phyloP scores from a whole-genome alignment of 2,113 vertebrate species.

The Myrmecophaga tridactyla region DNA sequence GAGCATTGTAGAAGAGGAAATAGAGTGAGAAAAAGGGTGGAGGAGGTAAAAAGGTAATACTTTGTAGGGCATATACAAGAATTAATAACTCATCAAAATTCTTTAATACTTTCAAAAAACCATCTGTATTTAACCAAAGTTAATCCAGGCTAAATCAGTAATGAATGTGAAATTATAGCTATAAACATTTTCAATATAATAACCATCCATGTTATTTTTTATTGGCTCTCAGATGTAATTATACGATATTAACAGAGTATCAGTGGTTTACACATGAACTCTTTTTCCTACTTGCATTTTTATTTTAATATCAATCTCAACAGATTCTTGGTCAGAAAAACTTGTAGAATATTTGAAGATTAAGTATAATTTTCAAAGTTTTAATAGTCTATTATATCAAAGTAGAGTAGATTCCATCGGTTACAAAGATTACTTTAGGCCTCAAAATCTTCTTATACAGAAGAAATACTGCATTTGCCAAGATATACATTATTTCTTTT shows the following conservation, averaged over 20 bases:
- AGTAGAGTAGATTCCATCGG: neutral
- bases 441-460: neutral
- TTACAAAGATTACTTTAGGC: neutral
- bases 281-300: neutral
- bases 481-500: neutral
- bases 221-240: neutral
- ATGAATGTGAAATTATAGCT: neutral
- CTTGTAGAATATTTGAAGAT: neutral
- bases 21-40: neutral
- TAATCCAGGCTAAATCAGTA: neutral
- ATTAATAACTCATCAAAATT: neutral
- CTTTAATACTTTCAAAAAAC: neutral
- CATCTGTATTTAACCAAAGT: neutral
- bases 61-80: neutral
- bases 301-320: constrained; percentile 13
- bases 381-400: neutral
- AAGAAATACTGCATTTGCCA: neutral
- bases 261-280: neutral
- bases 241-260: neutral
- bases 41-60: neutral
- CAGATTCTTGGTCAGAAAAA: neutral
- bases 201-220: neutral
- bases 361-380: neutral
- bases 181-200: neutral
- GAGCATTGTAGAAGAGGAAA: neutral